Evolutionary conservation across 2,113 vertebrate species (phyloP).

Genomic region (Agelaius tricolor): DNA sequence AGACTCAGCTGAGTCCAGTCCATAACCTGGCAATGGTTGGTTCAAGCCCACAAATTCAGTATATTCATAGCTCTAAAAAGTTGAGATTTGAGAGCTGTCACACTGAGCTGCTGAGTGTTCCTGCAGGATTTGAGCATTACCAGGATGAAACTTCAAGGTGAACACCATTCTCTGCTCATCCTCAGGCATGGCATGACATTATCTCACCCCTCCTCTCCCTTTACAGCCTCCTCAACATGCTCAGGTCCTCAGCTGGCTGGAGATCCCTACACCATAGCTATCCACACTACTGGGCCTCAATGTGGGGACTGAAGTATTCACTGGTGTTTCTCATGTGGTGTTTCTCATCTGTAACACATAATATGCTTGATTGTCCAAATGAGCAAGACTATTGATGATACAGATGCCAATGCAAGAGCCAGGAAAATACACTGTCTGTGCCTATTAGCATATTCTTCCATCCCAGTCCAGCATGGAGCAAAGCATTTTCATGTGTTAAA

Average conservation of each 20-base stretch:
- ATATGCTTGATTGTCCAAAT: neutral
- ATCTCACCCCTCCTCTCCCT: neutral
- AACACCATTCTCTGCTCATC: neutral
- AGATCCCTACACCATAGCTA: neutral
- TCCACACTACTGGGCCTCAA: neutral
- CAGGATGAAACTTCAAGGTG: neutral
- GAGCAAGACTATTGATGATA: neutral
- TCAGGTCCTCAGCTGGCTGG: neutral
- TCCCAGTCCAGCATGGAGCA: neutral
- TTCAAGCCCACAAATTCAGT: neutral
- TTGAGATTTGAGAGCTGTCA: neutral
- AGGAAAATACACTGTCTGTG: neutral
- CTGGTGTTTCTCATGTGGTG: neutral
- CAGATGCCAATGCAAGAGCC: neutral
- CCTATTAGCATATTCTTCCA: neutral
- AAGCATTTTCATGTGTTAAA: neutral
- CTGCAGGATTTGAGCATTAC: neutral
- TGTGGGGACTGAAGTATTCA: neutral
- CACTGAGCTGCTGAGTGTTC: neutral
- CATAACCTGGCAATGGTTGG: neutral
- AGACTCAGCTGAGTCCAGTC: neutral
- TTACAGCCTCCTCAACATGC: neutral
- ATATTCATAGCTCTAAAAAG: neutral
- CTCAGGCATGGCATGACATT: neutral
- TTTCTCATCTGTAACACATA: neutral